Conservation (phyloP, 1,140 invertebrate species). For the Drosophila repleta region DNA sequence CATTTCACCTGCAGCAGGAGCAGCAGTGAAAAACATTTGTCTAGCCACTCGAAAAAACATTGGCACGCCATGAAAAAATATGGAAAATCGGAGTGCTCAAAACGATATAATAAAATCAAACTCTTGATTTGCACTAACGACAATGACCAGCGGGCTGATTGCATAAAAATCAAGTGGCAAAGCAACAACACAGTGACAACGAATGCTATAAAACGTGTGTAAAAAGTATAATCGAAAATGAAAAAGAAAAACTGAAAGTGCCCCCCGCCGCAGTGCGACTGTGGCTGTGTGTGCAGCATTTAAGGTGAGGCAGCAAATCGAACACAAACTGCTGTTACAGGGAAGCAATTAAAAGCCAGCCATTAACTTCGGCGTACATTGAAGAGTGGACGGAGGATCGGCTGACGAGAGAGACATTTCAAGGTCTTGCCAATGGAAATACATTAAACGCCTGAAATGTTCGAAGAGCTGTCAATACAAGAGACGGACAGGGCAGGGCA, state of each 20-base stretch:
- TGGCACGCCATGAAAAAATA: neutral
- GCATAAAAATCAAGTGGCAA: constrained; percentile 66
- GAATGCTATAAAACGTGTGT: neutral
- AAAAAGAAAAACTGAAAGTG: constrained; percentile 49
- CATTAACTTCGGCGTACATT: constrained; percentile 60
- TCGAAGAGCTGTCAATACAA: constrained; percentile 35
- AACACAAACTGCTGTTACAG: constrained; percentile 47
- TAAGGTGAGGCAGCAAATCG: constrained; percentile 39
- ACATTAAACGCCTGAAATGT: constrained; percentile 44
- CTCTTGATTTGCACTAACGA: constrained; percentile 41
- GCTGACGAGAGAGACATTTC: constrained; percentile 56
- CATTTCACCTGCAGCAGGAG: constrained; percentile 22
- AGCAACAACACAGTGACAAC: constrained; percentile 32
- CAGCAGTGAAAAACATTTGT: constrained; percentile 13
- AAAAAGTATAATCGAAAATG: neutral
- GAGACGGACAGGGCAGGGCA: constrained; percentile 1
- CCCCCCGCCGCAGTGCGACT: constrained; percentile 5
- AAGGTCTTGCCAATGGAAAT: constrained; percentile 61
- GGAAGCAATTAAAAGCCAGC: constrained; percentile 58
- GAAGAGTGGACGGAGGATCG: constrained; percentile 7
- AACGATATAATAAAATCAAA: constrained; percentile 30
- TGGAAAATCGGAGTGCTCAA: constrained; percentile 20
- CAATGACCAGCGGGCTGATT: constrained; percentile 49
- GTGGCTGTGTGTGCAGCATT: constrained; percentile 16
- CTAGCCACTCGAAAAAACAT: neutral